Base-by-base conservation (phyloP, 2,113 vertebrate species). In the Xenopus borealis region DNA sequence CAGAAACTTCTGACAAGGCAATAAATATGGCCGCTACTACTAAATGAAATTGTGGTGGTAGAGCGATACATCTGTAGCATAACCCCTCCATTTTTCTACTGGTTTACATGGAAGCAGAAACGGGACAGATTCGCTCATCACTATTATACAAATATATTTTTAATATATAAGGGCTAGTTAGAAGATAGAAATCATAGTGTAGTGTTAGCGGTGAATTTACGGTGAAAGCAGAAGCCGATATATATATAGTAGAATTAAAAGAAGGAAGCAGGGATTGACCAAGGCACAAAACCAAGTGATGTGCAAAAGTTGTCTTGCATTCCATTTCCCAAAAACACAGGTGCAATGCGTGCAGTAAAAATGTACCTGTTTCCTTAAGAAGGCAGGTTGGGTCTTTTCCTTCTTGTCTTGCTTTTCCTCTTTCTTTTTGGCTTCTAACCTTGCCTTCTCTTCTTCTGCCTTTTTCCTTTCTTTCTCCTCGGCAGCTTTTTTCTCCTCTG, bases 391-490 rank as follows among this genome's bases (percentile, higher is more conserved):
- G 44, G 55, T 65, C 78, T 87, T 92, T 71, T 89, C 85, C 16
- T 91, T 87, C 75, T 86, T 87, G 85, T 88, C 89, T 82, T 83
- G 86, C 81, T 89, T 92, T 81, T 88, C 93, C 63, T 89, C 82
- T 68, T 89, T 93, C 33, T 87, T 88, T 78, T 86, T 84, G 72
- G 84, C 84, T 57, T 85, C 86, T 61, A 68, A n/a, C 53, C 67
- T 73, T 23, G 59, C 20, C 27, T 79, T 73, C 30, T 63, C 71
- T 44, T 73, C 79, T 47, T 85, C 79, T 82, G 78, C 78, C 62
- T 86, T 83, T 84, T 81, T 23, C 40, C 74, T 84, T 80, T 55
- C 81, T 83, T 47, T 76, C 1, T n/a, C 78, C 57, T 79, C 77
- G 0, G 77, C 64, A 0, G 12, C 66, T 61, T 33, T 83, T 66